These are phyloP conservation scores for Caenorhabditis sp. DNA, from an alignment of 2,888 invertebrate genomes.

Conservation along the genomic window DNA sequence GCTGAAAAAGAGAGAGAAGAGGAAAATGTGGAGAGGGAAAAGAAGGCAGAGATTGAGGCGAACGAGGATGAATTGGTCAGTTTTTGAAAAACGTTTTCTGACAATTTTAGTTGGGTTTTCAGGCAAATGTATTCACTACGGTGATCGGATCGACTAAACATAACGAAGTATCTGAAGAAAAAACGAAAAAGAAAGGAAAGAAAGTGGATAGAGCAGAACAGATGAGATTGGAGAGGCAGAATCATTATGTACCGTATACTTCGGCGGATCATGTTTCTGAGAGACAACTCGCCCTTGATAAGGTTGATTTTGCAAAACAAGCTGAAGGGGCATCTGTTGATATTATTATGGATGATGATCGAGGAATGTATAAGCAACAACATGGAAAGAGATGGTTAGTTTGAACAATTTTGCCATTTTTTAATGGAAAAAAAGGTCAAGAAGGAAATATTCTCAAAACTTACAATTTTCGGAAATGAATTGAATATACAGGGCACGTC, in stretches of 20 bases:
- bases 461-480: background rate
- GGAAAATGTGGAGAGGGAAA: conserved; percentile 10
- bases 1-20: conserved; percentile 12
- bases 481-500: no score
- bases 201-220: conserved; percentile 37
- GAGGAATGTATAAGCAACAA: conserved; percentile 60
- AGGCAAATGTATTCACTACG: conserved; percentile 50
- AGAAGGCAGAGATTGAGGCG: conserved; percentile 8
- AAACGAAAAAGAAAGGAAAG: conserved; percentile 17
- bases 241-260: conserved; percentile 61
- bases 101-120: conserved; percentile 4
- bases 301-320: conserved; percentile 79
- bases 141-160: conserved; percentile 42
- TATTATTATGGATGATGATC: conserved; percentile 81
- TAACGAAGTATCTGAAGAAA: conserved; percentile 37
- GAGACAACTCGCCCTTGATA: conserved; percentile 56
- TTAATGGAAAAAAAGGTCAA: no score
- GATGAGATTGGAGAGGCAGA: conserved; percentile 40
- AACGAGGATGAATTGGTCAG: conserved; percentile 25
- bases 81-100: background rate
- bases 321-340: conserved; percentile 84
- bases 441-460: no score
- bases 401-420: background rate
- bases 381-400: conserved; percentile 58
- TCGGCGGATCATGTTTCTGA: conserved; percentile 61